phyloP scores from a whole-genome alignment of 1,140 invertebrate genomes.

The Heliconius nattereri region DNA sequence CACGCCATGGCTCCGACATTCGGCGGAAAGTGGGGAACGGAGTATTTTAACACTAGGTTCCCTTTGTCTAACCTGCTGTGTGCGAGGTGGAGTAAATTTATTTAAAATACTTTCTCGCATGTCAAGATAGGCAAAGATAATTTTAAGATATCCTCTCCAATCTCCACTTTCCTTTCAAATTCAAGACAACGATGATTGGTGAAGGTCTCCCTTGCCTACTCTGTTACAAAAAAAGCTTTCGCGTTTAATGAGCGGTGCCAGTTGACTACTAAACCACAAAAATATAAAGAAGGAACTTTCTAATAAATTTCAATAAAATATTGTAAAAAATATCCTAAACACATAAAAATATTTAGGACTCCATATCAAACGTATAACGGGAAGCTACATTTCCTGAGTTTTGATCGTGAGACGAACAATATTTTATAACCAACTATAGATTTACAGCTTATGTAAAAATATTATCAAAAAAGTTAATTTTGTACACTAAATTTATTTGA shows the following conservation, averaged over 20 bases:
- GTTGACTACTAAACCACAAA: background rate
- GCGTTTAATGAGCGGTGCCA: background rate
- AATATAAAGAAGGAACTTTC: background rate
- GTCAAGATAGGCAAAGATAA: no score
- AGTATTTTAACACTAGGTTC: no score
- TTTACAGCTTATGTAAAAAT: background rate
- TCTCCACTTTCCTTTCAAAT: background rate
- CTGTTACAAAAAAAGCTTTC: background rate
- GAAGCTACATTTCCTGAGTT: constrained; percentile 6
- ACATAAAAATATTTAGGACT: background rate
- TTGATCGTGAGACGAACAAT: background rate
- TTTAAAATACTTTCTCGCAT: no score
- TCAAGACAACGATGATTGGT: no score
- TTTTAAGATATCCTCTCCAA: no score
- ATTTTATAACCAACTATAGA: background rate
- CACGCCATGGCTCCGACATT: no score
- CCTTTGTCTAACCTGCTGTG: no score
- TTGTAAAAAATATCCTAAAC: background rate
- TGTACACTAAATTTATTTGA: background rate
- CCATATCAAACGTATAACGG: background rate
- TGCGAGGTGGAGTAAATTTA: no score
- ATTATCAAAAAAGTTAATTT: background rate
- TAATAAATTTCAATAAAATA: background rate
- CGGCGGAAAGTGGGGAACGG: no score
- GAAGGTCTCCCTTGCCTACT: no score